Evolutionary conservation across 92 coral and sea anemone species (phyloP).

Genomic region (Zoanthus sociatus): DNA sequence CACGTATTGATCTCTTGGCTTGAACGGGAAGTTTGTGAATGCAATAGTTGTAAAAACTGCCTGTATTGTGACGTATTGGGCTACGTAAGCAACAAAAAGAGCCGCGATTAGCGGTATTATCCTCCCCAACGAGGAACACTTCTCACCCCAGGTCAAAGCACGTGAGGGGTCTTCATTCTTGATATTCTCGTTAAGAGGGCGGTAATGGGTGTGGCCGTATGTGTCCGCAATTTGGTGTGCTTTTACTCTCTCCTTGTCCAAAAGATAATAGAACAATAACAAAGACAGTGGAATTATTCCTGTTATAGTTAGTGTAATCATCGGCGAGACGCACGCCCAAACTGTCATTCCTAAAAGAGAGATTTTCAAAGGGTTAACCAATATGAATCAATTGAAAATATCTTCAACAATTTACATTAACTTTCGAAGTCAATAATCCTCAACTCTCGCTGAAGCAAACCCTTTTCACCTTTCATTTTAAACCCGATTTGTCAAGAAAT

Average conservation of each 20-base stretch:
- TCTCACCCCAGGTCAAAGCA: constrained; percentile 72
- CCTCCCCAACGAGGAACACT: constrained; percentile 61
- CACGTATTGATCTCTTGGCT: constrained; percentile 80
- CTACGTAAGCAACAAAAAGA: constrained; percentile 63
- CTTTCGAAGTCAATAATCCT: too few relatives aligned
- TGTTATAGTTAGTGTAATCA: constrained; percentile 70
- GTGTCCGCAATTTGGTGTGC: constrained; percentile 80
- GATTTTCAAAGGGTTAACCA: too few relatives aligned
- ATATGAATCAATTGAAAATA: too few relatives aligned
- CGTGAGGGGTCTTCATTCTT: constrained; percentile 27
- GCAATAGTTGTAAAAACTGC: constrained; percentile 84
- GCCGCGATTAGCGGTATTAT: constrained; percentile 74
- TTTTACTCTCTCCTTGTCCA: constrained; percentile 83
- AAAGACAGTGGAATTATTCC: constrained; percentile 63
- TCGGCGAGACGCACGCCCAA: constrained; percentile 81
- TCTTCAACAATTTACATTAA: too few relatives aligned
- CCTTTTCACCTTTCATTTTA: too few relatives aligned
- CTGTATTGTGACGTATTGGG: constrained; percentile 78
- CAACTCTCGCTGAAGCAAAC: too few relatives aligned
- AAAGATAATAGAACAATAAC: constrained; percentile 75
- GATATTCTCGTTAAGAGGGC: constrained; percentile 37
- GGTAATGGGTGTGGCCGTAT: constrained; percentile 52
- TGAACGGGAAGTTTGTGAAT: constrained; percentile 66
- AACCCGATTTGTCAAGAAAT: too few relatives aligned
- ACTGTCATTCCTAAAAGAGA: constrained; percentile 75